Conservation (phyloP, 2,797 vertebrate species). For the Streptopelia turtur region DNA sequence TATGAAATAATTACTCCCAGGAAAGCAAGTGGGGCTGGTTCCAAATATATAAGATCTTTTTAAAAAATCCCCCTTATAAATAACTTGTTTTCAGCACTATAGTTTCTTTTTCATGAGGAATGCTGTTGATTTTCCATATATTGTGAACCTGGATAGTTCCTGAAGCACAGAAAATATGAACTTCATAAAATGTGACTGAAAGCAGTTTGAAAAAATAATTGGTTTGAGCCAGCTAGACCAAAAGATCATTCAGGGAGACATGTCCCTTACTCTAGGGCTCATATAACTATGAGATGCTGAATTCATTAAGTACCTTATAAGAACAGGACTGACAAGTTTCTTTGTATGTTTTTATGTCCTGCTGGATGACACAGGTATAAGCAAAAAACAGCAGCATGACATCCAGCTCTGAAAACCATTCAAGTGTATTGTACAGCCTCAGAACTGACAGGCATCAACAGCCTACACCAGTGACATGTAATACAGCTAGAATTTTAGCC, state of each 20-base stretch:
- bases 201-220: not conserved
- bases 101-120: not conserved
- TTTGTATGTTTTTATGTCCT: not conserved
- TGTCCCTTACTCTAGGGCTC: not conserved
- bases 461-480: not conserved
- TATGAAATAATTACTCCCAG: constrained; percentile 3
- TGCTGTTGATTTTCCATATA: not conserved
- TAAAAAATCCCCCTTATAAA: not conserved
- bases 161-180: not conserved
- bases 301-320: not conserved
- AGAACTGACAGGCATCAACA: accelerated
- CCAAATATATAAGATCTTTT: not conserved
- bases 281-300: not conserved
- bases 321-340: not conserved
- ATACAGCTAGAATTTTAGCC: not conserved
- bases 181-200: not conserved
- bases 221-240: not conserved
- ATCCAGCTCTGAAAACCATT: not conserved
- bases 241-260: not conserved
- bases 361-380: not conserved
- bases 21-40: not conserved
- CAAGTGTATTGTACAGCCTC: not conserved
- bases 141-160: not conserved
- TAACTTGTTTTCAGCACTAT: not conserved
- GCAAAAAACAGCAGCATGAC: not conserved